Conservation (phyloP, 2,113 vertebrate genomes). For the Lepisosteus oculatus region DNA sequence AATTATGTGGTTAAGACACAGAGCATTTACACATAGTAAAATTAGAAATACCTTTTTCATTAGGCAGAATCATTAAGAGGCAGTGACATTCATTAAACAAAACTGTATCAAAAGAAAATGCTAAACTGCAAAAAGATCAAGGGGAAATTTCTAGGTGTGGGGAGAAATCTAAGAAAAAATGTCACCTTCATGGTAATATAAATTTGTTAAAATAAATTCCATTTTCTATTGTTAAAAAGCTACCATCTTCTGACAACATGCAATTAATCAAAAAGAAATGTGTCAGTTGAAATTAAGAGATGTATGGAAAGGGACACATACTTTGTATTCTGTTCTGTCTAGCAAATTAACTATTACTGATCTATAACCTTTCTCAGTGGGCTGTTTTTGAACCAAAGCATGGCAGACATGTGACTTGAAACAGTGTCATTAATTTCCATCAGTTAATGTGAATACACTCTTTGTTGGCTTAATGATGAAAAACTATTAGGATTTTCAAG, state of each 20-base stretch:
- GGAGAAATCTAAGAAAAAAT: constrained; percentile 12
- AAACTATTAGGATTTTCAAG: constrained; percentile 27
- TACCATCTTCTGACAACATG: not conserved
- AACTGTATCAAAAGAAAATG: constrained; percentile 20
- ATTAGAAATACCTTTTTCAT: constrained; percentile 5
- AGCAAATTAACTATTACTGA: constrained; percentile 5
- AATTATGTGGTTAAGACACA: constrained; percentile 3
- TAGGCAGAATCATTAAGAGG: constrained; percentile 24
- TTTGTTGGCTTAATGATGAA: constrained; percentile 36
- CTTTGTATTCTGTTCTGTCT: not conserved
- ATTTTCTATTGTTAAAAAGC: not conserved
- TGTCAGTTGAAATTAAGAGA: not conserved
- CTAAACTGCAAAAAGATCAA: constrained; percentile 18
- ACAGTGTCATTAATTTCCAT: constrained; percentile 38
- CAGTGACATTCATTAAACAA: constrained; percentile 14
- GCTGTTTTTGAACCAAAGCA: not conserved
- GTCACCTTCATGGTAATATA: constrained; percentile 28
- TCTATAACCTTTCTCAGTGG: constrained; percentile 16
- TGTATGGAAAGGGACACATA: constrained; percentile 1
- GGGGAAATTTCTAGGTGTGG: constrained; percentile 20
- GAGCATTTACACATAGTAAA: not conserved
- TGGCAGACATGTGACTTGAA: constrained; percentile 29
- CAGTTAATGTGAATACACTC: constrained; percentile 21
- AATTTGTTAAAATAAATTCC: constrained; percentile 10
- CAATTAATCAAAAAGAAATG: not conserved